Evolutionary conservation across 2,797 vertebrate species (phyloP), one percentile per base, ranked within the genome.

Genomic region (Sebastes minor): DNA sequence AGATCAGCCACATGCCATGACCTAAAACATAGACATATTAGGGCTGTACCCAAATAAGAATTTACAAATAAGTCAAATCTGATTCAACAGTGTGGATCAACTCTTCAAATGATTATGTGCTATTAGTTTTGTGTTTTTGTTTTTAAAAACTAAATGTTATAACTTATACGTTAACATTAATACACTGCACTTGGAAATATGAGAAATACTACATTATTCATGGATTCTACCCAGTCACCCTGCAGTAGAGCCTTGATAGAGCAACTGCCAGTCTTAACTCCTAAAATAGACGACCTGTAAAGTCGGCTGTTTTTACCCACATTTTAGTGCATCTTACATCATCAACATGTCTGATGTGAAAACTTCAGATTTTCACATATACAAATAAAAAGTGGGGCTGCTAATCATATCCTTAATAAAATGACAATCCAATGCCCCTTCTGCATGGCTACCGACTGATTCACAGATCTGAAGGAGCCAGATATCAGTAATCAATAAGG

Each of bases 141-240:
- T 71, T 16, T 20, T 46, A 14, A 23, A 35, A 30, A n/a, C 16
- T 11, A 2, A 60, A 18, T n/a, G 8, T 20, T 42, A 52, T 42
- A 18, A 56, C 16, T 5, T 52, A 60, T 3, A 25, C 3, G 5
- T 38, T 53, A 62, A 23, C 16, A 74, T 66, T 38, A 76, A 35
- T 60, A 74, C 35, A 66, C 13, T 46, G 27, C 33, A 59, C 33
- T 35, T 78, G 52, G 71, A 82, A 77, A 77, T 74, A 71, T 65
- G 25, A 82, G 71, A 66, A 65, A 82, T 8, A 32, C 42, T 81
- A 28, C 72, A 82, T 71, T 77, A 82, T 69, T 82, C 38, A 71
- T 60, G 46, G 53, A 12, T 69, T 27, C 57, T 66, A 30, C 22
- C 27, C 42, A 38, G 64, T 62, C 56, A 74, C 64, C 33, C 33